Base-by-base conservation (phyloP, 2,797 vertebrate genomes). In the Lutra lutra region DNA sequence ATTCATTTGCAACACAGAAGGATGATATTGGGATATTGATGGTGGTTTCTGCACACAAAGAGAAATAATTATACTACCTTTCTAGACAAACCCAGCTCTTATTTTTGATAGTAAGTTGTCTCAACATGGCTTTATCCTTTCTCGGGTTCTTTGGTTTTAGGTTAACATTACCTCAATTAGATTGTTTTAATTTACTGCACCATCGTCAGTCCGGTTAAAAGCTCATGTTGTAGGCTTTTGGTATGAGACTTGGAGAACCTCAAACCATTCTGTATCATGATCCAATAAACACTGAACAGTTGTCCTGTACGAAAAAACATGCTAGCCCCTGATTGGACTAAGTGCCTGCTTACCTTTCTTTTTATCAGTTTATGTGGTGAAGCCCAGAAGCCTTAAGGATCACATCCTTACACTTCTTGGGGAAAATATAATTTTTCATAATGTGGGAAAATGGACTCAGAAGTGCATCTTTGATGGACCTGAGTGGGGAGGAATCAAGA, bases 271-370 rank as follows among this genome's bases (percentile, higher is more conserved):
- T 90, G 56, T 58, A 48, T 96, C 48, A 32, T 72, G 46, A 88
- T 58, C 62, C 27, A 85, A 0, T 87, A 75, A 96, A 86, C 18
- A 9, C 21, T 87, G 68, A 90, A 46, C 43, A 8, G 17, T 90
- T 96, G 70, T 13, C 54, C 12, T 51, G 43, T 94, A 60, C 66
- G 85, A 40, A 97, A 46, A 87, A 88, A 87, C 54, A 27, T 48
- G 18, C 54, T 58, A 78, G 43, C 38, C 43, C 38, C 27, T 23
- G 48, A 80, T 60, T 32, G 46, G 70, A 51, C 75, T 18, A 60
- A 80, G 43, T 72, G 60, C 62, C 27, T 94, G 35, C 40, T 91
- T 86, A 86, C 95, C 84, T 23, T 93, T 96, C 80, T 91, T 94
- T 93, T 62, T 83, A 77, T 48, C 35, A 56, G 23, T 43, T 79